Percentiles rank a stretch among this genome's conserved stretches.
These are phyloP conservation scores for Homalodisca vitripennis DNA, from an alignment of 1,140 invertebrate species.

Conservation along the genomic window DNA sequence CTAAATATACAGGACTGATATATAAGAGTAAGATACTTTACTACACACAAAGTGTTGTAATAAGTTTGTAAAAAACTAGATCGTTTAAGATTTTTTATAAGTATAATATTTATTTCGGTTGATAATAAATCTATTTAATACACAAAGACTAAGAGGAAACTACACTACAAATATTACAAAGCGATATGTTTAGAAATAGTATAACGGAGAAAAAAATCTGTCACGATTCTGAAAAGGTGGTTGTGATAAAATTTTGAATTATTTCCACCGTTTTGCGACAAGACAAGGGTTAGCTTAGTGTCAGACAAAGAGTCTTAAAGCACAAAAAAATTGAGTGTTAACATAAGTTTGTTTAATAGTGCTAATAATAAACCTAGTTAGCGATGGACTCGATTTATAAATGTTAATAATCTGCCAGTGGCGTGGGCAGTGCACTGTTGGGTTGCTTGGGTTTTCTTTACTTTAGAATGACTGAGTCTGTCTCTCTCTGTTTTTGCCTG, in stretches of 20 bases:
- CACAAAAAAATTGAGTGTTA: conserved; percentile 27
- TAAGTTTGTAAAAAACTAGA: too few species aligned
- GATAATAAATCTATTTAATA: too few species aligned
- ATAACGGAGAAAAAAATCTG: too few species aligned
- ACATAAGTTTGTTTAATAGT: conserved; percentile 21
- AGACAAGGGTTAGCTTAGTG: conserved; percentile 6
- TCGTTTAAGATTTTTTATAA: too few species aligned
- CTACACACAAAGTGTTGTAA: too few species aligned
- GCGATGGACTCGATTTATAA: conserved; percentile 13
- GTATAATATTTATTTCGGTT: too few species aligned
- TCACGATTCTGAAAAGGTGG: too few species aligned
- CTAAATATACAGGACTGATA: too few species aligned
- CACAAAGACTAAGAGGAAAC: background rate
- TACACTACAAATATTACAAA: background rate
- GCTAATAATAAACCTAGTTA: conserved; percentile 17
- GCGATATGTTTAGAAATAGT: background rate
- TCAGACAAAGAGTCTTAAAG: conserved; percentile 9
- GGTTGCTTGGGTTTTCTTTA: background rate
- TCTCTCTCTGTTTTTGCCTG: background rate
- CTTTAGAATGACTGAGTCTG: background rate
- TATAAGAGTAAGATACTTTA: too few species aligned
- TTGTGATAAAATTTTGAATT: conserved; percentile 20
- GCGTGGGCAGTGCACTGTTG: conserved; percentile 8
- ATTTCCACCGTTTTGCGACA: conserved; percentile 16
- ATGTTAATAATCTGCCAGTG: background rate